Evolutionary conservation across 2,888 invertebrate genomes (phyloP), one percentile per base, ranked within the genome.

Genomic region (Rhingia rostrata): DNA sequence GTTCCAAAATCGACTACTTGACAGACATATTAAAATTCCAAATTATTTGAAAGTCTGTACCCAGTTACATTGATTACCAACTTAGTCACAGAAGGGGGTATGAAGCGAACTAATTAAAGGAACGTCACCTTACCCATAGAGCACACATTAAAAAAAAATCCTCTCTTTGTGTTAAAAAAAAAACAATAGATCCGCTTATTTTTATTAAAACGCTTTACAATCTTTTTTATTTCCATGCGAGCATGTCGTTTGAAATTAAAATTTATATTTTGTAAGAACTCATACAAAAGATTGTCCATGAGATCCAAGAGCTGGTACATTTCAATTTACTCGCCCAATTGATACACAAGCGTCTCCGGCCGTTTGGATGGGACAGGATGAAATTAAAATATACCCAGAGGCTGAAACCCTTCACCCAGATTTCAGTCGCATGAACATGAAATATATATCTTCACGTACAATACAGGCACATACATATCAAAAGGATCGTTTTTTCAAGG

Each of bases 391-490:
- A 47, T 43, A 69, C 6, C 81, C 69, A 30, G 32, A 14, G 49
- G 75, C 74, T 33, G 49, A 81, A 74, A 61, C 80, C 80, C 75
- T 81, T 81, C 75, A 69, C 49, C 67, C 67, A 67, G 14, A 45
- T 56, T 32, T 9, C 30, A 53, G 37, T 51, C 22, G 37, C 22
- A 45, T 30, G n/a, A 33, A 61, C n/a, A 30, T 39, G 41, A 9
- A 45, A 45, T n/a, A 51, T 14, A 41, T 12, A 10, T 12, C 4
- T 4, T 9, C 32, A 12, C 33, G 33, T 41, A 45, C 37, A 39
- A 39, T 10, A 56, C 4, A 14, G 54, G 6, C 6, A 22, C 6
- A 39, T 6, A n/a, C 39, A 56, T 39, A 39, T 56, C 22, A 56
- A 39, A 54, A 39, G 54, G 14, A 54, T 22, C 2, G 1, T 22